These are phyloP conservation scores for Panthera uncia DNA, from an alignment of 2,113 vertebrate genomes.

Conservation along the genomic window DNA sequence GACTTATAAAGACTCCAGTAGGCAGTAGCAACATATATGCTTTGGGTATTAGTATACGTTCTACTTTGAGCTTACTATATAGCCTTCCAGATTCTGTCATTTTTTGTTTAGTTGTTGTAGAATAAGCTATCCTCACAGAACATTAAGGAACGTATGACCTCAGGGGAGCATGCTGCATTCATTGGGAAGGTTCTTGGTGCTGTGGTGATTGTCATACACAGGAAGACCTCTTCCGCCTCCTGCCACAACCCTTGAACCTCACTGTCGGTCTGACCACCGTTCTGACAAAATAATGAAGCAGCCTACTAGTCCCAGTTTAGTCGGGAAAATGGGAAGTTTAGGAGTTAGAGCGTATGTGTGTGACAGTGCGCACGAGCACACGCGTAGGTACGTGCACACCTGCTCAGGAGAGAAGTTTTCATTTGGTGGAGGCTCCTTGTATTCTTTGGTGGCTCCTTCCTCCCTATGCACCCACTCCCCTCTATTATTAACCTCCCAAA, in stretches of 20 bases:
- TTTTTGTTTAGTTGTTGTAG: conserved; percentile 19
- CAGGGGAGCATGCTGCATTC: not conserved
- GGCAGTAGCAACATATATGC: not conserved
- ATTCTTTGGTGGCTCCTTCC: not conserved
- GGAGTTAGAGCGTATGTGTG: not conserved
- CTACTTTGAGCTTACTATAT: conserved; percentile 6
- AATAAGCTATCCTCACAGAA: not conserved
- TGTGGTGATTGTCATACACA: not conserved
- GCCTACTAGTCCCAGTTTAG: not conserved
- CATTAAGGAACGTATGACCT: not conserved
- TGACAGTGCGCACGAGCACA: rapidly evolving
- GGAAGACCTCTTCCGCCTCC: not conserved
- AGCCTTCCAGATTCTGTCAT: not conserved
- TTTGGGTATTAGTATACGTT: not conserved
- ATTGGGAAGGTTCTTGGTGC: not conserved
- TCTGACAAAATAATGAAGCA: not conserved
- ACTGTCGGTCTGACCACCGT: not conserved
- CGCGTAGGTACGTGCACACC: rapidly evolving
- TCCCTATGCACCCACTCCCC: not conserved
- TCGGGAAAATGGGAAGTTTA: not conserved
- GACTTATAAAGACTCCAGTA: not conserved
- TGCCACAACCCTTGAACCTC: not conserved
- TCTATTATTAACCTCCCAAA: not conserved
- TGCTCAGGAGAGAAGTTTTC: not conserved
- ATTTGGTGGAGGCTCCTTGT: not conserved